Evolutionary conservation across 2,888 invertebrate species (phyloP), one percentile per base, ranked within the genome.

Genomic region (Tyria jacobaeae): DNA sequence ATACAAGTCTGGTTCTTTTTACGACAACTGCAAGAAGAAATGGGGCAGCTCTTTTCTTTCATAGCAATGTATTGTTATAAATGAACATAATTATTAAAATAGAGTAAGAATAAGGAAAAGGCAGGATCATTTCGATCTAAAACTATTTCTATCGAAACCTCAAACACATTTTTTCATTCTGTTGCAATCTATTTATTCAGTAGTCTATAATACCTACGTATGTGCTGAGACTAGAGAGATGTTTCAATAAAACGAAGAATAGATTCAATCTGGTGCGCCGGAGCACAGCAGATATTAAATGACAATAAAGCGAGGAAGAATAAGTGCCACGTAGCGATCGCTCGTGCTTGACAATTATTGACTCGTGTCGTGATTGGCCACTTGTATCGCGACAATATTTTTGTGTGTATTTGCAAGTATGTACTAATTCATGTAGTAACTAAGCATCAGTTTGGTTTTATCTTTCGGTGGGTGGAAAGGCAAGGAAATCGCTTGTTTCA

Each of bases 21-120:
- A n/a, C n/a, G n/a, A n/a, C n/a, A n/a, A n/a, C n/a, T n/a, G n/a
- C n/a, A n/a, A n/a, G n/a, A n/a, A n/a, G n/a, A n/a, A n/a, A n/a
- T n/a, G n/a, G n/a, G n/a, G n/a, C n/a, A n/a, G n/a, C n/a, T n/a
- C n/a, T n/a, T n/a, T n/a, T n/a, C n/a, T n/a, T 3, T 17, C 21
- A 34, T 35, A 35, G 24, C 34, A 51, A 35, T 21, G 51, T 35
- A 17, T 31, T 51, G 51, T 51, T 21, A 35, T 51, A 31, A 31
- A 31, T 2, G 7, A 31, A 31, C 0, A 0, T 31, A 27, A 31
- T 31, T 6, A 21, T 21, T 44, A 2, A 21, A 12, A 12, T 44
- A 21, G 10, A 21, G 21, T 9, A 44, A 12, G 1, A 21, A 21
- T 10, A 21, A 21, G 12, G 0, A 44, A 12, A 7, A 44, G 10